Evolutionary conservation across 2,113 vertebrate species (phyloP), one percentile per base, ranked within the genome.

Genomic region (Garra rufa): DNA sequence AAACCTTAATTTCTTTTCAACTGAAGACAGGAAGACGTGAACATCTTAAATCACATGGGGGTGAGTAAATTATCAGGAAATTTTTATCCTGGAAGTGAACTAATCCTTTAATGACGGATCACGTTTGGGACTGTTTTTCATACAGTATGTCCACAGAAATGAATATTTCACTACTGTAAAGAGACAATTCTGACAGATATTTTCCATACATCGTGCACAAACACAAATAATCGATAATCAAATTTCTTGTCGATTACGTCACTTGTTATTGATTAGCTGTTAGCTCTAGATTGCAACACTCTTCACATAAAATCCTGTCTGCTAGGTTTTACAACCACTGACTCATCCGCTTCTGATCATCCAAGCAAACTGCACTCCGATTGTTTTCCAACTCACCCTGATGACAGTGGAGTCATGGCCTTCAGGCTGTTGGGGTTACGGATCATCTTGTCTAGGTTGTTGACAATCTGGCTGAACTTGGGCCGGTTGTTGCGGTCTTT

Each of bases 361-460:
- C n/a, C 41, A 28, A 65, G 17, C 59, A 17, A 44, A 48, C 43
- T 48, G 15, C 11, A 65, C 26, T 28, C 55, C n/a, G n/a, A n/a
- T n/a, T n/a, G 19, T 80, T 71, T 81, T 67, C 26, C 38, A 26
- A 55, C 93, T 9, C 93, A 99, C 98, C 98, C 97, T 63, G 98
- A 99, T 59, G 97, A 98, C 26, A 98, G 93, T 5, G 97, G 97
- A 4, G 98, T 98, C 96, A 98, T 96, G 90, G 97, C 97, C 95
- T 99, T 99, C 92, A 99, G 93, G 87, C 95, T 98, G 93, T 98
- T 99, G 5, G 98, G 98, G 79, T 99, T 99, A 83, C 98, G 96
- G 92, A 99, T 99, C 97, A 99, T 98, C 93, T 99, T 99, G 93
- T 99, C 98, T 10, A 99, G 93, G 38, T 97, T 99, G 95, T 98